Evolutionary conservation across 2,113 vertebrate genomes (phyloP).

Genomic region (Corythornis cristatus): DNA sequence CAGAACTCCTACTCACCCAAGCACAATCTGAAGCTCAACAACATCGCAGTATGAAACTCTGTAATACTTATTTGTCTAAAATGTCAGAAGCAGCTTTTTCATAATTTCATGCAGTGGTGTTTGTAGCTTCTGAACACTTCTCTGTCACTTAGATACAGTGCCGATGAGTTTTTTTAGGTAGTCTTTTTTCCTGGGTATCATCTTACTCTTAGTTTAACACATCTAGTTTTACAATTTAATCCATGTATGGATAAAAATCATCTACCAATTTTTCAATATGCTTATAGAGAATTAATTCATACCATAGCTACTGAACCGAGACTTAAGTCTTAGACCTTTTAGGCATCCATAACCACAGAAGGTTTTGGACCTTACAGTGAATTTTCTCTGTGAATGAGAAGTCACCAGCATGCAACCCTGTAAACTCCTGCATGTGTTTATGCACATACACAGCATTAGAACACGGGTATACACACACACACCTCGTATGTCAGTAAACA

Average conservation of each 20-base stretch:
- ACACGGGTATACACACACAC: not conserved
- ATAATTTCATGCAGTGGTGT: slow-evolving; percentile 20
- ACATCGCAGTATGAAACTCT: not conserved
- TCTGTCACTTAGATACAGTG: not conserved
- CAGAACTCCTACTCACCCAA: not conserved
- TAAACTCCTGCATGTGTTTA: not conserved
- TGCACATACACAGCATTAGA: not conserved
- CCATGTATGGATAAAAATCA: not conserved
- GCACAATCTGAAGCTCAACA: slow-evolving; percentile 21
- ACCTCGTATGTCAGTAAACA: not conserved
- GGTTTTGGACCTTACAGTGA: not conserved
- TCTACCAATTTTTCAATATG: not conserved
- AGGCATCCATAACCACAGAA: slow-evolving; percentile 24
- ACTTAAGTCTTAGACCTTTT: not conserved
- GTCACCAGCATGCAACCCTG: not conserved
- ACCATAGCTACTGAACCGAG: not conserved
- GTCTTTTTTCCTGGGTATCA: not conserved
- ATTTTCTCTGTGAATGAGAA: slow-evolving; percentile 19
- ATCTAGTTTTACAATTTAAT: slow-evolving; percentile 44
- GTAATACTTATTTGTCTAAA: slow-evolving; percentile 14
- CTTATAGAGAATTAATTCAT: not conserved
- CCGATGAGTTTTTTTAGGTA: not conserved
- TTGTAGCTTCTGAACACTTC: slow-evolving; percentile 5
- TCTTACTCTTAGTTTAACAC: slow-evolving; percentile 10
- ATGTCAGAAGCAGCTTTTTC: slow-evolving; percentile 36